Conservation (phyloP, 2,113 vertebrate species). For the Elaphurus davidianus region DNA sequence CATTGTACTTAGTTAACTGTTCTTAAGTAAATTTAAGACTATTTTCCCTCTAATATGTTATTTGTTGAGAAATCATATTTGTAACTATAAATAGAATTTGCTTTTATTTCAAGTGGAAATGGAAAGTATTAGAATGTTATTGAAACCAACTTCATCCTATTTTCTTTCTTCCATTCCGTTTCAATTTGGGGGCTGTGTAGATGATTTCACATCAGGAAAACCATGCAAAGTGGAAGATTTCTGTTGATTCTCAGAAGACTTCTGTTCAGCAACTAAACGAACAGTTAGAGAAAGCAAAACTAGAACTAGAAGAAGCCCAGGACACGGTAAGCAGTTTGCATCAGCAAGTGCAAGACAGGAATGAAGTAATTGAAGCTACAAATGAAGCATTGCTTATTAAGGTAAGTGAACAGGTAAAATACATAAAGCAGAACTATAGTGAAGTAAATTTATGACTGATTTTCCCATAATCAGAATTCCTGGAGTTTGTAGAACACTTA, state of each 20-base stretch:
- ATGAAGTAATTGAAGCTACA: slow-evolving; percentile 82
- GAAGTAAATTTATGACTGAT: neutral
- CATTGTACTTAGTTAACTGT: neutral
- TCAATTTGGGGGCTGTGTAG: slow-evolving; percentile 51
- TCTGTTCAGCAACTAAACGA: slow-evolving; percentile 85
- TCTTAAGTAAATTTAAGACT: slow-evolving; percentile 37
- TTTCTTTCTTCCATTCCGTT: slow-evolving; percentile 14
- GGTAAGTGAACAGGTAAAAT: slow-evolving; percentile 76
- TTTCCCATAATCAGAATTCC: neutral
- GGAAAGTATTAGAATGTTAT: slow-evolving; percentile 8
- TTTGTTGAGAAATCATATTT: slow-evolving; percentile 46
- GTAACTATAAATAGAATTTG: slow-evolving; percentile 21
- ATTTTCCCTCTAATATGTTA: neutral
- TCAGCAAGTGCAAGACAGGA: slow-evolving; percentile 80
- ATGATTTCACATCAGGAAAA: slow-evolving; percentile 75
- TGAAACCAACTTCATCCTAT: slow-evolving; percentile 1
- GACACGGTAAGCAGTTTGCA: slow-evolving; percentile 80
- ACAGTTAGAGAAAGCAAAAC: slow-evolving; percentile 81
- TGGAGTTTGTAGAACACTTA: neutral
- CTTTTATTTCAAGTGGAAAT: slow-evolving; percentile 32
- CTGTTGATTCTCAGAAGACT: slow-evolving; percentile 80
- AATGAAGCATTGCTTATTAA: slow-evolving; percentile 88
- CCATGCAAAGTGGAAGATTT: slow-evolving; percentile 74
- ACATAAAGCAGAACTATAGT: neutral
- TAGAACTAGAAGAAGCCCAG: slow-evolving; percentile 80